Evolutionary conservation across 2,113 vertebrate genomes (phyloP).

Genomic region (Cololabis saira): DNA sequence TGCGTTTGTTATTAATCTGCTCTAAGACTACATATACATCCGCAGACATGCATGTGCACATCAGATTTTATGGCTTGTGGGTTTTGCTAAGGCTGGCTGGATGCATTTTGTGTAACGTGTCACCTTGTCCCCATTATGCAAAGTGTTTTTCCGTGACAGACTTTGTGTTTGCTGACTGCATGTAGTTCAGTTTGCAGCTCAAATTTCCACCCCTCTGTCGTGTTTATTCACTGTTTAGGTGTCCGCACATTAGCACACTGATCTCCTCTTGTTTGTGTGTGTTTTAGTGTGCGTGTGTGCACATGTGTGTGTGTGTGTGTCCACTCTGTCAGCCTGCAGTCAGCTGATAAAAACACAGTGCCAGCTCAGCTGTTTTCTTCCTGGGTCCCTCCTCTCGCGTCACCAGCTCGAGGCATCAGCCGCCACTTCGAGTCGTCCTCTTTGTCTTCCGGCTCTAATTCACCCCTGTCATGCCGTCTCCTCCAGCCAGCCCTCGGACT

Average conservation of each 20-base stretch:
- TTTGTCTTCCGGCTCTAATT: conserved; percentile 11
- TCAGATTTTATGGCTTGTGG: background rate
- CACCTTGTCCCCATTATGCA: conserved; percentile 23
- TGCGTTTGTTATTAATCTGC: background rate
- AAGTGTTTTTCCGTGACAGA: conserved; percentile 21
- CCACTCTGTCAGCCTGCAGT: conserved; percentile 68
- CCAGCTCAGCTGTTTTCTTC: conserved; percentile 71
- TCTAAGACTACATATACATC: background rate
- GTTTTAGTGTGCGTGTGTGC: conserved; percentile 29
- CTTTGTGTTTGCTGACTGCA: conserved; percentile 17
- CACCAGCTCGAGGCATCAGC: conserved; percentile 40
- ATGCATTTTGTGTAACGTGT: conserved; percentile 18
- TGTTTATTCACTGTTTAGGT: conserved; percentile 13
- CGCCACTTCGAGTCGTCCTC: conserved; percentile 13
- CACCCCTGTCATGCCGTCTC: background rate
- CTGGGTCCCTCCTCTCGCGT: conserved; percentile 21
- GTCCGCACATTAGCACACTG: conserved; percentile 28
- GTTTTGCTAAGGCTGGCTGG: conserved; percentile 8
- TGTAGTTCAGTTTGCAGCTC: conserved; percentile 16
- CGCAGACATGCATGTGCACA: background rate
- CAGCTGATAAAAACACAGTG: conserved; percentile 71
- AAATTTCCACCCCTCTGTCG: conserved; percentile 15
- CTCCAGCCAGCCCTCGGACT: conserved; percentile 30
- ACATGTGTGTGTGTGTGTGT: conserved; percentile 29
- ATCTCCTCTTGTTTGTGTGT: conserved; percentile 29